Base-by-base conservation (phyloP, 2,113 vertebrate genomes). In the Sitta europaea region DNA sequence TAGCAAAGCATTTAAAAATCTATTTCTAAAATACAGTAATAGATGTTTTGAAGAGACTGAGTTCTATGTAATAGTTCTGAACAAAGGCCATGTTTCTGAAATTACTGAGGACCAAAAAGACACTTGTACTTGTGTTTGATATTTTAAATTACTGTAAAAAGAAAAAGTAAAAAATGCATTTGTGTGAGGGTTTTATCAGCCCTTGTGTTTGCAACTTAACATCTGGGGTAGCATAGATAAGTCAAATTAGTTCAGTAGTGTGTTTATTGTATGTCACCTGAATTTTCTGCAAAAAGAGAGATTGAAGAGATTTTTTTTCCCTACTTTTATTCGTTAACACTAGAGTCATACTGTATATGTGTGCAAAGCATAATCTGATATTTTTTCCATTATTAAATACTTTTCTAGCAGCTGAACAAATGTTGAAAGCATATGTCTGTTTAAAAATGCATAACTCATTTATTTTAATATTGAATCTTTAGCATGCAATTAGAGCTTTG, bases 401-500 rank as follows among this genome's bases (percentile, higher is more conserved):
- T 51, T 57, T 25, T 51, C 9, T 11, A 59, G 13, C 38, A 90
- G 29, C 15, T 73, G 42, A 88, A 54, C 13, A 62, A 54, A 50
- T 76, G 8, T 50, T 79, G 36, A 67, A 87, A 71, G 19, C 1
- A 1, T 62, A 6, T 45, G 10, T 53, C 33, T 85, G 20, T 59
- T 59, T 76, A 43, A 79, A 80, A 75, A 40, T 65, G 29, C 10
- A 1, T 82, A 80, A 93, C 82, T 94, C 3, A 31, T 18, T 86
- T 63, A 28, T 88, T 93, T 77, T 91, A 88, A 68, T 97, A 24
- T 97, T 97, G 87, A 81, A 92, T 86, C 50, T 95, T 90, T 70
- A 99, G 99, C 99, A 99, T 97, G 98, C 98, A 77, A 99, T 99
- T 93, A 98, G 99, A 96, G 99, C 99, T 45, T 97, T 99, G 97